A percentile compares a stretch with the other conserved stretches of the same genome.
These are phyloP conservation scores for Triplophysa dalaica DNA, from an alignment of 2,113 vertebrate species.

Conservation along the genomic window DNA sequence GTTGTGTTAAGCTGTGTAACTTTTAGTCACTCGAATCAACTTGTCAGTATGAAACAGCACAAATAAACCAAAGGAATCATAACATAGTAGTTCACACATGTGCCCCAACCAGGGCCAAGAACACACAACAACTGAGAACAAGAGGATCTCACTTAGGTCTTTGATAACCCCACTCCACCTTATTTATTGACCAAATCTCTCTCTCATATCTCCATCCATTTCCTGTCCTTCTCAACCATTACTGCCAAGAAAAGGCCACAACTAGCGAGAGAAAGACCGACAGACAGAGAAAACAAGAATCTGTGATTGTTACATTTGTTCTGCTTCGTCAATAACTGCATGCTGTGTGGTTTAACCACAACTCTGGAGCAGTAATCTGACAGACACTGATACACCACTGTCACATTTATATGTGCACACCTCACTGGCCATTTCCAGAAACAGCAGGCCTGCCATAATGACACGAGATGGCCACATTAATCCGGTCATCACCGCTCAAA, in stretches of 20 bases:
- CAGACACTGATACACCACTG: conserved; percentile 2
- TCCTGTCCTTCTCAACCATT: background rate
- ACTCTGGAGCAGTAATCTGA: conserved; percentile 9
- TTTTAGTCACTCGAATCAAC: too few relatives aligned
- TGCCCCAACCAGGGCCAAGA: too few relatives aligned
- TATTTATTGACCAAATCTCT: too few relatives aligned
- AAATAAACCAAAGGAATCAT: too few relatives aligned
- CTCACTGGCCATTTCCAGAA: conserved; percentile 12
- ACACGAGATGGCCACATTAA: background rate
- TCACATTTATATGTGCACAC: conserved; percentile 28
- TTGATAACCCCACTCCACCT: too few relatives aligned
- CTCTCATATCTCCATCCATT: background rate
- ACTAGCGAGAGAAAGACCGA: background rate
- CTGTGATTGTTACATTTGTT: conserved; percentile 20
- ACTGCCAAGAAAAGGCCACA: background rate
- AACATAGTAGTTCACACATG: too few relatives aligned
- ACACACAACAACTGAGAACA: too few relatives aligned
- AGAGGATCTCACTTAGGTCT: too few relatives aligned
- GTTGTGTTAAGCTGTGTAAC: too few relatives aligned
- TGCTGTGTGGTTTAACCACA: conserved; percentile 13
- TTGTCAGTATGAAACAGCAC: too few relatives aligned
- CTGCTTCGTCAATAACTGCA: conserved; percentile 19
- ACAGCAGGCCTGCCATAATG: conserved; percentile 9
- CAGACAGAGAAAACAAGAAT: background rate
- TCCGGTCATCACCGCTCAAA: conserved; percentile 15